Conservation (phyloP, 2,888 invertebrate genomes). For the Drosophila limbata region DNA sequence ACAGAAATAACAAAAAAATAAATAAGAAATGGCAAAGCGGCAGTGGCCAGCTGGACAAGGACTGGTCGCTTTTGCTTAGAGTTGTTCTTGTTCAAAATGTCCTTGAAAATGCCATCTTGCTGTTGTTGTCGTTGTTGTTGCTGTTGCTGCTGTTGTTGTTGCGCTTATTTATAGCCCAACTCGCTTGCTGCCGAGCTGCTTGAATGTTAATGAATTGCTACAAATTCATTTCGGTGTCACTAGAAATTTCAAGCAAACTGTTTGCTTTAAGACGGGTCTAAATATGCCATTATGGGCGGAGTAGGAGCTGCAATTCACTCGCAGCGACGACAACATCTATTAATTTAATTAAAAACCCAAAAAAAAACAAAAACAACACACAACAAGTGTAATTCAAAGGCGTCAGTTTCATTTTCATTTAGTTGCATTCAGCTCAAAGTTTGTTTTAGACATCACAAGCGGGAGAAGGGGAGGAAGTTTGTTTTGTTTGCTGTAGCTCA, state of each 20-base stretch:
- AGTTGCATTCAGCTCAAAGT: conserved; percentile 30
- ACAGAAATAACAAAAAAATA: conserved; percentile 34
- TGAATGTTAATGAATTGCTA: conserved; percentile 77
- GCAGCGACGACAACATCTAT: conserved; percentile 44
- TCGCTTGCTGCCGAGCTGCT: conserved; percentile 43
- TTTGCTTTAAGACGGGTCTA: conserved; percentile 33
- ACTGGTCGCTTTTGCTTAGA: conserved; percentile 22
- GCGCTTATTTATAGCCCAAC: conserved; percentile 67
- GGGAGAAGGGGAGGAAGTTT: neutral
- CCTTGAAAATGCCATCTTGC: conserved; percentile 69
- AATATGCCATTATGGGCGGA: conserved; percentile 18
- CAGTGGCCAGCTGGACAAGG: conserved; percentile 65
- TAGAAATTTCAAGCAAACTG: conserved; percentile 34
- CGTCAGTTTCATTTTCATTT: conserved; percentile 45
- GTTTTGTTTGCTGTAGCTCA: conserved; percentile 5
- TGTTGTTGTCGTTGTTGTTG: conserved; percentile 37
- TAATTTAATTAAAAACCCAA: conserved; percentile 62
- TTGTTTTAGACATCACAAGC: conserved; percentile 11
- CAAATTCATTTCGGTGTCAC: conserved; percentile 68
- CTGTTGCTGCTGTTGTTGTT: conserved; percentile 14
- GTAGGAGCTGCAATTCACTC: conserved; percentile 1
- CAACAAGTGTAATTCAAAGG: conserved; percentile 27
- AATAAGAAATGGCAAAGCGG: conserved; percentile 57
- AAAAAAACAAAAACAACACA: conserved; percentile 16
- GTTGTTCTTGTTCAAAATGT: conserved; percentile 58